phyloP scores from a whole-genome alignment of 2,797 vertebrate species.

The Diplodus sargus region DNA sequence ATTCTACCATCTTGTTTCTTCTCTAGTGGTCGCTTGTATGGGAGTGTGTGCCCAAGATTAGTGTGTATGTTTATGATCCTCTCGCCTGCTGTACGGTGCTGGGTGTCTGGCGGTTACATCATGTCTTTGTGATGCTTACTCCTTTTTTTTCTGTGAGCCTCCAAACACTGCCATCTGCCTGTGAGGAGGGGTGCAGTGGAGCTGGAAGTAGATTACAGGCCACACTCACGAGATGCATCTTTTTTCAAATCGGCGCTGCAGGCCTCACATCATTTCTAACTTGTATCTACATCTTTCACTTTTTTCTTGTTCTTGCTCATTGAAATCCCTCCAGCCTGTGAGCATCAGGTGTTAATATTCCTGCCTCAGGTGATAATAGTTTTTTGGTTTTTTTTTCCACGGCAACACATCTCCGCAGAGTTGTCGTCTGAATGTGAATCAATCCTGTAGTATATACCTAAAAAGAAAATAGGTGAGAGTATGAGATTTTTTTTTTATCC shows the following conservation, averaged over 20 bases:
- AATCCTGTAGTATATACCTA: background rate
- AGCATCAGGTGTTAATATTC: background rate
- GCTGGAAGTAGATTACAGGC: slow-evolving; percentile 45
- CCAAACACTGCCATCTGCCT: slow-evolving; percentile 83
- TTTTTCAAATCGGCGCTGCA: slow-evolving; percentile 22
- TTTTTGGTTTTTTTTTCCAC: slow-evolving; percentile 20
- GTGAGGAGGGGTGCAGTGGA: slow-evolving; percentile 70
- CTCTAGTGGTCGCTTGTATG: slow-evolving; percentile 13
- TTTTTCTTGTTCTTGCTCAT: background rate
- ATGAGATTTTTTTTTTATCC: background rate
- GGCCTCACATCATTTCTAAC: background rate
- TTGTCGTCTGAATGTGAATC: background rate
- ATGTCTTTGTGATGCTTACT: slow-evolving; percentile 80
- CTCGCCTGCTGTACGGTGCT: slow-evolving; percentile 49
- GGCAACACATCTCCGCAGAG: background rate
- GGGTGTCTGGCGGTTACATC: slow-evolving; percentile 81
- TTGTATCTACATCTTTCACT: background rate
- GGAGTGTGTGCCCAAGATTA: slow-evolving; percentile 28
- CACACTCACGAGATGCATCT: slow-evolving; percentile 13
- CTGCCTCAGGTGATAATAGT: background rate
- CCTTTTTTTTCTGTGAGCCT: slow-evolving; percentile 55
- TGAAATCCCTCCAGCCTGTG: background rate
- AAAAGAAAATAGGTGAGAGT: background rate
- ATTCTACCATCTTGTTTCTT: slow-evolving; percentile 59
- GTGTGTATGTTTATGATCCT: slow-evolving; percentile 57